These are phyloP conservation scores for Myotis myotis DNA, from an alignment of 2,797 vertebrate genomes.

Conservation along the genomic window DNA sequence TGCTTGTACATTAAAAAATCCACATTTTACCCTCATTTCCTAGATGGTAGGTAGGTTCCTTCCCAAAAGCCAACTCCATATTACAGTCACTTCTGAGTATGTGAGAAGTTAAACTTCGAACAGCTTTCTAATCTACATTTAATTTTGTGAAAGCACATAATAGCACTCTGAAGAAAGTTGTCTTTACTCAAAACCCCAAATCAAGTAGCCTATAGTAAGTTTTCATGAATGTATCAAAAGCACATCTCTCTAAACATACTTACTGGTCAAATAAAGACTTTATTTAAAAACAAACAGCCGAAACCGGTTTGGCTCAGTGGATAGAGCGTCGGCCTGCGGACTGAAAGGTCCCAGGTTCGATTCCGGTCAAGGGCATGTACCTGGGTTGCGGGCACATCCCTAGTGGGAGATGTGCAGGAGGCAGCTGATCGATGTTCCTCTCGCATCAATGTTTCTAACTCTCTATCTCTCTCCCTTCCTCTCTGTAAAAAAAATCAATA, in stretches of 20 bases:
- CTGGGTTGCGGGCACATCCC: too few species aligned
- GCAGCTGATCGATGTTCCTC: too few species aligned
- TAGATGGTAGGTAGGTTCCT: not conserved
- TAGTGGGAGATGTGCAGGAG: too few species aligned
- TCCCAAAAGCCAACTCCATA: not conserved
- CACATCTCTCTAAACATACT: not conserved
- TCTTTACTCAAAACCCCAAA: not conserved
- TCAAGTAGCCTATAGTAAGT: not conserved
- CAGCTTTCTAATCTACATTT: not conserved
- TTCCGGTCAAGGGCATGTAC: too few species aligned
- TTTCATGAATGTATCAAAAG: not conserved
- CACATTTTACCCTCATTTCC: not conserved
- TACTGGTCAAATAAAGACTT: not conserved
- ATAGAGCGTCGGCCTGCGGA: too few species aligned
- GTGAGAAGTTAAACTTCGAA: not conserved
- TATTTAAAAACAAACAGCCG: constrained; percentile 34
- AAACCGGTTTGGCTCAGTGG: too few species aligned
- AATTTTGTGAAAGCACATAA: not conserved
- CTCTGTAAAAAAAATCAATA: too few species aligned
- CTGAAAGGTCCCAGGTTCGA: too few species aligned
- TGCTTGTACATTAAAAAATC: not conserved
- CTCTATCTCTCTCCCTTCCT: too few species aligned
- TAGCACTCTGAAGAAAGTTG: not conserved
- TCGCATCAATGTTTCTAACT: too few species aligned
- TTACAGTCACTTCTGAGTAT: not conserved